Evolutionary conservation across 2,113 vertebrate genomes (phyloP), one percentile per base, ranked within the genome.

Genomic region (Tachuris rubrigastra): DNA sequence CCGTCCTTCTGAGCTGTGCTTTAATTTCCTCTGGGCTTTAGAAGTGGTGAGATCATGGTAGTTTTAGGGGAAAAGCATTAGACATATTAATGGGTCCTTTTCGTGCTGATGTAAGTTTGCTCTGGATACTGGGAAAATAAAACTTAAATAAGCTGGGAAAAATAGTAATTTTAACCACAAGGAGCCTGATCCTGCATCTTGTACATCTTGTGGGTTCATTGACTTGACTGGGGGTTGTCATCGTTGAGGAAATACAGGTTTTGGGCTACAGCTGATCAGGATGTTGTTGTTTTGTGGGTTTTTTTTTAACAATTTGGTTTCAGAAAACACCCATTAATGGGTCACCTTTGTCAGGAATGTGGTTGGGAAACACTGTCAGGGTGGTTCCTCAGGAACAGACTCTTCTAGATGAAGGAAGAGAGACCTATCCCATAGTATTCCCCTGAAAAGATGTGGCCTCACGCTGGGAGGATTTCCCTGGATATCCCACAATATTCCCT

Each of bases 11-110:
- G 82, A 93, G 80, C 79, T 30, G 28, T 85, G 90, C 80, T 97
- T 97, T 94, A 77, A 89, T 97, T 97, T 97, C 96, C 95, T 91
- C 44, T 47, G 95, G 93, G 83, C 50, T 86, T 94, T 91, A 92
- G 60, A 90, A 96, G 78, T 67, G 42, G 47, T 95, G 89, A 97
- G 96, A 92, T 97, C 95, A 82, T 76, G 87, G 91, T 93, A 96
- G 78, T 93, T 96, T 94, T 68, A 78, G 58, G 78, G 95, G 85
- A 24, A 94, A 93, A 95, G 53, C 46, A 78, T 84, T 90, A 94
- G 68, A 84, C 66, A 12, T 42, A 73, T 78, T 93, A 81, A 55
- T 74, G 47, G 52, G 13, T 63, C 84, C 39, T 91, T 93, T 73
- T 90, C 52, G 62, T 60, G 18, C 46, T 56, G 81, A 53, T 42